Evolutionary conservation across 2,888 invertebrate species (phyloP).

Genomic region (Drosophila phalerata): DNA sequence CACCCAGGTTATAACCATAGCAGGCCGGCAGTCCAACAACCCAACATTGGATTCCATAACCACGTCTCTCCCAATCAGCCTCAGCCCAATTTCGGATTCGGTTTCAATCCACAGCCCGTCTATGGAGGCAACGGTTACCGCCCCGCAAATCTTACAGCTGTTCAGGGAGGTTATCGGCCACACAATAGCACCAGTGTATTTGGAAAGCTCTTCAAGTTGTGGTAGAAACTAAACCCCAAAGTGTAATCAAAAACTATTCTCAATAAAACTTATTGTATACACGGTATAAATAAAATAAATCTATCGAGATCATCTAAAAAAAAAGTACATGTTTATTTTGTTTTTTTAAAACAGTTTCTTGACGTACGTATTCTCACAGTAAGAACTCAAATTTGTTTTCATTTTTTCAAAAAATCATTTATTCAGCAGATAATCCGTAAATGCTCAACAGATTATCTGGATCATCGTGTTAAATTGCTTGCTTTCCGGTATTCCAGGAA

Average conservation of each 20-base stretch:
- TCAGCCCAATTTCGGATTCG: neutral
- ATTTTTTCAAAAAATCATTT: slow-evolving; percentile 73
- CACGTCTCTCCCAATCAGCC: neutral
- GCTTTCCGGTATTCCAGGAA: slow-evolving; percentile 79
- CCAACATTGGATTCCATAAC: slow-evolving; percentile 18
- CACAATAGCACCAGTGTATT: slow-evolving; percentile 23
- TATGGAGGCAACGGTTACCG: slow-evolving; percentile 15
- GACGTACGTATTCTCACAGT: neutral
- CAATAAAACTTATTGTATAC: slow-evolving; percentile 26
- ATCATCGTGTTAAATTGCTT: slow-evolving; percentile 61
- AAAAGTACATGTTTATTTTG: too few species aligned
- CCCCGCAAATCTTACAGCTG: slow-evolving; percentile 17
- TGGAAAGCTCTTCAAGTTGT: slow-evolving; percentile 42
- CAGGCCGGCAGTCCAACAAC: slow-evolving; percentile 5
- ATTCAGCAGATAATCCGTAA: slow-evolving; percentile 50
- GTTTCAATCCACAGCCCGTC: neutral
- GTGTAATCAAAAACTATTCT: slow-evolving; percentile 14
- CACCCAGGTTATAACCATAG: slow-evolving; percentile 1
- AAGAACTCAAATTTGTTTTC: slow-evolving; percentile 29
- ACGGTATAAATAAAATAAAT: too few species aligned
- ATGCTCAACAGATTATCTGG: slow-evolving; percentile 49
- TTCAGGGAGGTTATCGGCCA: slow-evolving; percentile 14
- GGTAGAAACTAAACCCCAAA: slow-evolving; percentile 16
- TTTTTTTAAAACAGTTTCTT: too few species aligned
- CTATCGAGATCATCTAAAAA: too few species aligned